phyloP scores from a whole-genome alignment of 2,797 vertebrate genomes.

The Esox masquinongy region DNA sequence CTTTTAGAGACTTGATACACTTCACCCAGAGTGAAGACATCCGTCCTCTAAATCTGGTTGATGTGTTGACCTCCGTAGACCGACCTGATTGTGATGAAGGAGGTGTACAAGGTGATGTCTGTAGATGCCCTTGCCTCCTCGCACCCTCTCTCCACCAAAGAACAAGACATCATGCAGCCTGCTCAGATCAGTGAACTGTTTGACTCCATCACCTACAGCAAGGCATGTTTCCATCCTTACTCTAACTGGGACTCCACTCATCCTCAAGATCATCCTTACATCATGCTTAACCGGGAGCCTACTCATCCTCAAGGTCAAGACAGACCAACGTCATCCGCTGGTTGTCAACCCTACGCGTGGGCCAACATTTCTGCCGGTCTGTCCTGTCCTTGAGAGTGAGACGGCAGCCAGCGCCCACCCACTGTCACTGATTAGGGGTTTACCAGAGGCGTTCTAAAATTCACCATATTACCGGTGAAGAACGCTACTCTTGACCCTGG shows the following conservation, averaged over 20 bases:
- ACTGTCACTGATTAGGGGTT: too few relatives aligned
- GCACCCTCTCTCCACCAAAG: constrained; percentile 79
- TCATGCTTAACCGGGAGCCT: too few relatives aligned
- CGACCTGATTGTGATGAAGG: constrained; percentile 81
- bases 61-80: constrained; percentile 64
- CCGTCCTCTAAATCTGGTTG: neutral
- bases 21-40: neutral
- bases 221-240: constrained; percentile 43
- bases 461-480: too few relatives aligned
- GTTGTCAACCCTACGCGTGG: too few relatives aligned
- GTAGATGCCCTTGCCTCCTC: constrained; percentile 80
- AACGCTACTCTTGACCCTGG: too few relatives aligned
- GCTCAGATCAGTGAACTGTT: constrained; percentile 82
- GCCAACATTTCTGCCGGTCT: too few relatives aligned
- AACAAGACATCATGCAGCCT: constrained; percentile 74
- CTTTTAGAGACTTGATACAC: too few relatives aligned
- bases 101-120: constrained; percentile 76
- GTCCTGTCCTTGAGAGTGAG: too few relatives aligned
- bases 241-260: neutral
- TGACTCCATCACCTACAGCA: constrained; percentile 80
- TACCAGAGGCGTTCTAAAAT: too few relatives aligned
- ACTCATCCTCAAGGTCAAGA: too few relatives aligned
- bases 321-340: too few relatives aligned
- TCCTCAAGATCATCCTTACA: neutral
- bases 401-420: too few relatives aligned